phyloP scores from a whole-genome alignment of 2,113 vertebrate species.

The Sardina pilchardus region DNA sequence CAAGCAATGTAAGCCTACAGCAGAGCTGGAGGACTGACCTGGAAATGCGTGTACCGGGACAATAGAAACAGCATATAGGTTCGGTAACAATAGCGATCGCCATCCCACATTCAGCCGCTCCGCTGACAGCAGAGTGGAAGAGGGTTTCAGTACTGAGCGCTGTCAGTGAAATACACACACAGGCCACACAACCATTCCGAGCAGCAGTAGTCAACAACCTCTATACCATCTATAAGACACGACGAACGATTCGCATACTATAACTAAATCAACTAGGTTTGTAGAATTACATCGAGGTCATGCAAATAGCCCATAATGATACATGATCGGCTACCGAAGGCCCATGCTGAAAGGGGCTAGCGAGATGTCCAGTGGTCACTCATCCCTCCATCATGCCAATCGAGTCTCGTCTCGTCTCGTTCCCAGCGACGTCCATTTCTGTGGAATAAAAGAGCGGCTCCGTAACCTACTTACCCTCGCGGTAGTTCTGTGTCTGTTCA shows the following conservation, averaged over 20 bases:
- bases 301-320: neutral
- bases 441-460: neutral
- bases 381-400: neutral
- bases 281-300: neutral
- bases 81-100: neutral
- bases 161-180: neutral
- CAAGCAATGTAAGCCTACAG: neutral
- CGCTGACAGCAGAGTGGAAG: neutral
- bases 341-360: neutral
- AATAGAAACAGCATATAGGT: neutral
- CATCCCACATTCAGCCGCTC: neutral
- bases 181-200: neutral
- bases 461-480: neutral
- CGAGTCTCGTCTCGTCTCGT: neutral
- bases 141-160: neutral
- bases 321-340: neutral
- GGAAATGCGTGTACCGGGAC: neutral
- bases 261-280: neutral
- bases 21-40: neutral
- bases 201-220: neutral
- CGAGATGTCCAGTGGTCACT: neutral
- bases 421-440: neutral
- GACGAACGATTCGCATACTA: neutral
- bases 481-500: neutral
- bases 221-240: neutral